Conservation (phyloP, 2,888 invertebrate species). For the Fragum whitleyi region DNA sequence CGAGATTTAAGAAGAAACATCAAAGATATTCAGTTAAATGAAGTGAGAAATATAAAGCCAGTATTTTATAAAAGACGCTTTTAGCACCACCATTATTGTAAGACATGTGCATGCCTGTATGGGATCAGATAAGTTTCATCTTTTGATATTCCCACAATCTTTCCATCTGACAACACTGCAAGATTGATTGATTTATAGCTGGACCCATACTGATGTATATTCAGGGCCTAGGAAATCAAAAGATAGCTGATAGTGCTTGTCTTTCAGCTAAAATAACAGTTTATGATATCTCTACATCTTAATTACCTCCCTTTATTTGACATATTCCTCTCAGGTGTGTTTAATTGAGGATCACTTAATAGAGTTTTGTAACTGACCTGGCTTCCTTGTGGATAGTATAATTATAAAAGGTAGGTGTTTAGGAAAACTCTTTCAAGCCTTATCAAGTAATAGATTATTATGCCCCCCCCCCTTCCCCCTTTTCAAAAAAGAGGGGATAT, state of each 20-base stretch:
- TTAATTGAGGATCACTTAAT: not conserved
- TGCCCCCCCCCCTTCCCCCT: no score
- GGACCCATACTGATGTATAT: conserved; percentile 1
- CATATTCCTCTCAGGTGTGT: not conserved
- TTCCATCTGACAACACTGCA: conserved; percentile 13
- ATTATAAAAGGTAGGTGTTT: no score
- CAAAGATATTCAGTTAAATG: no score
- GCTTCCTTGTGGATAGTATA: no score
- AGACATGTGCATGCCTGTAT: not conserved
- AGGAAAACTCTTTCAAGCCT: no score
- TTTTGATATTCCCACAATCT: conserved; percentile 12
- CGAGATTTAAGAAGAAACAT: no score
- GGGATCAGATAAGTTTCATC: not conserved
- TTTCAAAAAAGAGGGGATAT: no score
- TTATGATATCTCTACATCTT: conserved; percentile 17
- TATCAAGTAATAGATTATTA: no score
- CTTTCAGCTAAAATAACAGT: conserved; percentile 24
- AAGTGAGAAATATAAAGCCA: no score
- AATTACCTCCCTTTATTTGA: conserved; percentile 21
- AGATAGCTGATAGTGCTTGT: conserved; percentile 6
- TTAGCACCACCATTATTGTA: not conserved
- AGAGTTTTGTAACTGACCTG: no score
- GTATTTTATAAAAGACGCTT: not conserved
- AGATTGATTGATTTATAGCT: conserved; percentile 24
- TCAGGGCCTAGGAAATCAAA: conserved; percentile 1